Evolutionary conservation across 2,113 vertebrate species (phyloP), one percentile per base, ranked within the genome.

Genomic region (Callionymus lyra): DNA sequence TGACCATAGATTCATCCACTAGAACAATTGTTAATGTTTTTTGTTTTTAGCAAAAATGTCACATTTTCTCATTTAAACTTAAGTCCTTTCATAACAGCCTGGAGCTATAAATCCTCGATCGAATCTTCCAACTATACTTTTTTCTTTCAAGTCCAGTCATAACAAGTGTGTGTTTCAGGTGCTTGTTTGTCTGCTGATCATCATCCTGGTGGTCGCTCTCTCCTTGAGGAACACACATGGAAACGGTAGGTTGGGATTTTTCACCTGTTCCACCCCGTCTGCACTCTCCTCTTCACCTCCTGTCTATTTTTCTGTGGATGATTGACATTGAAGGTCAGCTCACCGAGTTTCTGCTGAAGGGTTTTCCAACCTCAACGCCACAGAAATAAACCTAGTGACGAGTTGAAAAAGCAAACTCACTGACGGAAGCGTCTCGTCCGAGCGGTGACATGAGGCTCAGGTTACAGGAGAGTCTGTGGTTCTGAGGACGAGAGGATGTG

Each of bases 121-220:
- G n/a, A n/a, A n/a, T n/a, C n/a, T n/a, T n/a, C n/a, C n/a, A n/a
- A n/a, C n/a, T n/a, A n/a, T n/a, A n/a, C n/a, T n/a, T n/a, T n/a
- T n/a, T n/a, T n/a, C n/a, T n/a, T n/a, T n/a, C n/a, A n/a, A n/a
- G 21, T 27, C 8, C 21, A 35, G 2, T 13, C 18, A 17, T 41
- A 13, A 36, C 31, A 40, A n/a, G 9, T 59, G 38, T 63, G 41
- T 1, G 1, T 34, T 56, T 3, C 9, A 87, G 85, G 53, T 82
- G 50, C 56, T 84, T 46, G 58, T 85, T 35, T 59, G 58, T 16
- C 41, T 84, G 6, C 59, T 87, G 63, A 56, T 72, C 27, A 3
- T 74, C 48, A 56, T 86, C 49, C 40, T 86, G 48, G 74, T 62
- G 9, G 45, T 82, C 18, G 47, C 50, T 2, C 39, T 87, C 5